phyloP scores from a whole-genome alignment of 1,140 invertebrate genomes.

The Parasteatoda tepidariorum region DNA sequence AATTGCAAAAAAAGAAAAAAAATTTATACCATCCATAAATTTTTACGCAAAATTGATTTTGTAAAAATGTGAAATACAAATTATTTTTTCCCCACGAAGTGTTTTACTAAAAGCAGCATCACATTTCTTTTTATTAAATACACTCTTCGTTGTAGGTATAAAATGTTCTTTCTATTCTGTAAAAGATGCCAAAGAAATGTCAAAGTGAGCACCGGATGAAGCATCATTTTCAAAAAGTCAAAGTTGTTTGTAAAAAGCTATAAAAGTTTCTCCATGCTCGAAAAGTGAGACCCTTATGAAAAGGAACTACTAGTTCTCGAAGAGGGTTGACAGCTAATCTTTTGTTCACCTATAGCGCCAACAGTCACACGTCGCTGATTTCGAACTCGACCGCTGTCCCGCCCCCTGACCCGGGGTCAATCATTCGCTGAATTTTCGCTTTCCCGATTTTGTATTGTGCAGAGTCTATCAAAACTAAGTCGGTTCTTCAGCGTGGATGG shows the following conservation, averaged over 20 bases:
- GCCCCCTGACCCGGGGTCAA: conserved; percentile 52
- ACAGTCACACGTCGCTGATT: conserved; percentile 43
- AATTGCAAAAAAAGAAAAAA: no score
- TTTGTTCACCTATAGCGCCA: conserved; percentile 20
- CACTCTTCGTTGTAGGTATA: no score
- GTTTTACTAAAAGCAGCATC: no score
- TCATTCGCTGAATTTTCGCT: conserved; percentile 42
- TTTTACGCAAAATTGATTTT: no score
- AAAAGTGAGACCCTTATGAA: not conserved
- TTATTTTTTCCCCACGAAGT: no score
- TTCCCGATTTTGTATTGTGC: conserved; percentile 27
- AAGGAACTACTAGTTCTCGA: conserved; percentile 25
- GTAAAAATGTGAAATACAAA: no score
- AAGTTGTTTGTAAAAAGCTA: conserved; percentile 40
- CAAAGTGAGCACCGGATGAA: conserved; percentile 28
- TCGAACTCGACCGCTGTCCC: conserved; percentile 38
- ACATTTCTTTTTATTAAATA: no score
- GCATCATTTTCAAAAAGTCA: conserved; percentile 52
- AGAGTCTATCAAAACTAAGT: conserved; percentile 52
- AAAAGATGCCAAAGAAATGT: not conserved
- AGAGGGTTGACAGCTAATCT: conserved; percentile 40
- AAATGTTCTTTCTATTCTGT: no score
- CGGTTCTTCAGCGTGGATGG: conserved; percentile 39
- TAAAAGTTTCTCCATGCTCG: conserved; percentile 40
- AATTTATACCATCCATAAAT: no score